These are phyloP conservation scores for Drosophila recens DNA, from an alignment of 2,888 invertebrate species.

Conservation along the genomic window DNA sequence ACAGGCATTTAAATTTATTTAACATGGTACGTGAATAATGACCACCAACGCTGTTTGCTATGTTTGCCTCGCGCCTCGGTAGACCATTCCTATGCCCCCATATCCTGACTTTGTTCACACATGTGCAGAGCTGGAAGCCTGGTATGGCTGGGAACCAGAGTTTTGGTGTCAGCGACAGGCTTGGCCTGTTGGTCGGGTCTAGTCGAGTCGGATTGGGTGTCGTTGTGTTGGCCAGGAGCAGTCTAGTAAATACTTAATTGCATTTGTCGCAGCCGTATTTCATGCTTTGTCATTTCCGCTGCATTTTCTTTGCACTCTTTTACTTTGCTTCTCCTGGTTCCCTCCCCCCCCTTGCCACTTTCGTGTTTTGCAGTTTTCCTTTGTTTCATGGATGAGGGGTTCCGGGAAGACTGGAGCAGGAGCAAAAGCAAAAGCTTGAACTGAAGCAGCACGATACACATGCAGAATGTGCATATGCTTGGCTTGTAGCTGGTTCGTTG, in stretches of 20 bases:
- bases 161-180: conserved; percentile 74
- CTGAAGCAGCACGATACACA: conserved; percentile 19
- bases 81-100: conserved; percentile 9
- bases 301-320: conserved; percentile 71
- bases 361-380: conserved; percentile 39
- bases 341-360: background rate
- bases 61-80: conserved; percentile 61
- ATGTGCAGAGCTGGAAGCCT: conserved; percentile 6
- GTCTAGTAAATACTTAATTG: conserved; percentile 84
- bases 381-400: conserved; percentile 33
- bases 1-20: conserved; percentile 81
- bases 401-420: background rate
- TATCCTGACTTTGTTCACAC: conserved; percentile 32
- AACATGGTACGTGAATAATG: conserved; percentile 80
- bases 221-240: conserved; percentile 62
- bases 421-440: too few relatives aligned
- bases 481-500: conserved; percentile 44
- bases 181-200: conserved; percentile 29
- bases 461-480: conserved; percentile 68
- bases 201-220: background rate
- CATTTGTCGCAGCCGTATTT: conserved; percentile 83
- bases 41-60: conserved; percentile 66
- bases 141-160: background rate
- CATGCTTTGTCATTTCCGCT: conserved; percentile 79
- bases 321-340: background rate